Evolutionary conservation across 1,140 invertebrate species (phyloP).

Genomic region (Teleopsis dalmanni): DNA sequence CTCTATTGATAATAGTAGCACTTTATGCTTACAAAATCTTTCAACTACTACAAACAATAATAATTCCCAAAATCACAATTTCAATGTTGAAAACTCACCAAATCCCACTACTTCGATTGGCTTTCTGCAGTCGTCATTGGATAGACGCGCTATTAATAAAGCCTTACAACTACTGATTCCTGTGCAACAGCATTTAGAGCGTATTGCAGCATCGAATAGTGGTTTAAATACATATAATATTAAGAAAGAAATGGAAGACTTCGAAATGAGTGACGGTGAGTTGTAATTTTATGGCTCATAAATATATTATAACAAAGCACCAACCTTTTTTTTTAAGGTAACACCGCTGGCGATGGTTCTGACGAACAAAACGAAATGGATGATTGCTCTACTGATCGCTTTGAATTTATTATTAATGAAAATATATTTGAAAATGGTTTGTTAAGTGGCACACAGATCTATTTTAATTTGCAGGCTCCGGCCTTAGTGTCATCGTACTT

Average conservation of each 20-base stretch:
- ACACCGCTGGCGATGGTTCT: constrained; percentile 9
- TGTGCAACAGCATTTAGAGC: constrained; percentile 42
- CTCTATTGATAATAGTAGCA: constrained; percentile 49
- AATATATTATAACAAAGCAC: too few species aligned
- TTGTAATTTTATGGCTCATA: too few species aligned
- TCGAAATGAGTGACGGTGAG: constrained; percentile 19
- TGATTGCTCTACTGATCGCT: constrained; percentile 22
- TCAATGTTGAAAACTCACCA: constrained; percentile 21
- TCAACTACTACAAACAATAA: constrained; percentile 35
- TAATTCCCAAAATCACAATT: constrained; percentile 36
- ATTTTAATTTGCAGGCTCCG: constrained; percentile 76
- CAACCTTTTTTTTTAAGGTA: constrained; percentile 6
- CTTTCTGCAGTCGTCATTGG: constrained; percentile 51
- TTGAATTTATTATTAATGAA: constrained; percentile 35
- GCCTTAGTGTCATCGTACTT: constrained; percentile 71
- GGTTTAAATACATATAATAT: constrained; percentile 8
- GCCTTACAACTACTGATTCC: constrained; percentile 69
- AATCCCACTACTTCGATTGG: constrained; percentile 20
- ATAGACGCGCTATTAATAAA: constrained; percentile 62
- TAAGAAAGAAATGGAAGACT: constrained; percentile 14
- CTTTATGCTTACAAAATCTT: constrained; percentile 42
- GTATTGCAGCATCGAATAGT: not conserved
- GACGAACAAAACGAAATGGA: constrained; percentile 19
- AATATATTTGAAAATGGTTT: constrained; percentile 51
- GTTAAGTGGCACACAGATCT: constrained; percentile 58